phyloP scores from a whole-genome alignment of 2,797 vertebrate genomes.

The Hemitrygon akajei region DNA sequence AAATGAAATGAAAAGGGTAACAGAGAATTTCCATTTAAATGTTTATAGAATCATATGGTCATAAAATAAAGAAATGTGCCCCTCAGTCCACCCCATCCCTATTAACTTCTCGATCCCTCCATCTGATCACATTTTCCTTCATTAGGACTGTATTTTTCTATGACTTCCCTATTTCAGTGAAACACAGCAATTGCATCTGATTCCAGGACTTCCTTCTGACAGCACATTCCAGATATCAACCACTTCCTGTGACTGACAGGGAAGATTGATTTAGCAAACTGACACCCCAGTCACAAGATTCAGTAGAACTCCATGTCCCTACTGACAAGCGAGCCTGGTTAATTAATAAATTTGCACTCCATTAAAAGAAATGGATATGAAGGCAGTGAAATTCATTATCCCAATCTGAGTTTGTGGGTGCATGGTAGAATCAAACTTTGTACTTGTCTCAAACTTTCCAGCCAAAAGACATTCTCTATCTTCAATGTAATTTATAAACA shows the following conservation, averaged over 20 bases:
- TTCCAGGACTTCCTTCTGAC: too few relatives aligned
- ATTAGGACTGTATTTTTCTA: too few relatives aligned
- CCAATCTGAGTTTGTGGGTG: background rate
- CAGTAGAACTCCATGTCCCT: background rate
- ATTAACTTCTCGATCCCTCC: too few relatives aligned
- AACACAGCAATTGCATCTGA: too few relatives aligned
- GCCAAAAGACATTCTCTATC: background rate
- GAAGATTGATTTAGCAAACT: background rate
- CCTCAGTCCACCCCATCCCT: too few relatives aligned
- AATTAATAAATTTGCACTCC: background rate
- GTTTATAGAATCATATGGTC: too few relatives aligned
- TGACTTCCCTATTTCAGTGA: too few relatives aligned
- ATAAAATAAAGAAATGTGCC: too few relatives aligned
- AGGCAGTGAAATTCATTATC: background rate
- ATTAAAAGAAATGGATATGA: background rate
- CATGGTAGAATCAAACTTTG: background rate
- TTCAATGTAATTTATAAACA: background rate
- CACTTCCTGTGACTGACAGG: background rate
- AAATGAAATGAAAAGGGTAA: background rate
- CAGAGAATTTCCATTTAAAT: background rate
- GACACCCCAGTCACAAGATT: background rate
- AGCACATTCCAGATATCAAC: too few relatives aligned
- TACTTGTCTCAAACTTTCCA: background rate
- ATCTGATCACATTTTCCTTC: too few relatives aligned
- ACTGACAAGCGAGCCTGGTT: background rate